A percentile compares a stretch with the other conserved stretches of the same genome.
Evolutionary conservation across 2,113 vertebrate genomes (phyloP).

Genomic region (Hemichromis elongatus): DNA sequence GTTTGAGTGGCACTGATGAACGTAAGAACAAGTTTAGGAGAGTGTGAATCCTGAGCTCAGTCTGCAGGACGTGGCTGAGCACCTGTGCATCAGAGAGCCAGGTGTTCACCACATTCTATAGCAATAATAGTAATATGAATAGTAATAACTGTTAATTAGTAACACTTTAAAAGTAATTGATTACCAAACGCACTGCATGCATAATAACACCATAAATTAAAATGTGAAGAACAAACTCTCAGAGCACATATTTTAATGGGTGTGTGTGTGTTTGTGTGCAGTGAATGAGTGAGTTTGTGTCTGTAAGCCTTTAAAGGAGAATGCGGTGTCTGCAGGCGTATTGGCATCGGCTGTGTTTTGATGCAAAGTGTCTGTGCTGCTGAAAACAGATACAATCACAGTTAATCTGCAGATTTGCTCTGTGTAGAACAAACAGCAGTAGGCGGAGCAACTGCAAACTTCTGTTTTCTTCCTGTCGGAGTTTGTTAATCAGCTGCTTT

Average conservation of each 20-base stretch:
- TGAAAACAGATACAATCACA: not conserved
- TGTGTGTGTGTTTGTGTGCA: not conserved
- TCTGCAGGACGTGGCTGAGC: not conserved
- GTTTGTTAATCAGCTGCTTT: not conserved
- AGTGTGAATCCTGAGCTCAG: not conserved
- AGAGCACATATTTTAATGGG: not conserved
- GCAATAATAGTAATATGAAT: not conserved
- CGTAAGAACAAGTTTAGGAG: not conserved
- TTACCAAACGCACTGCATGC: not conserved
- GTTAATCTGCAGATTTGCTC: not conserved
- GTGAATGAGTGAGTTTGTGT: not conserved
- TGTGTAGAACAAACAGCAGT: not conserved
- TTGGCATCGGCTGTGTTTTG: not conserved
- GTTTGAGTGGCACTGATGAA: not conserved
- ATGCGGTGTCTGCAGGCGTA: not conserved
- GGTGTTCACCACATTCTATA: not conserved
- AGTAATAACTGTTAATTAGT: not conserved
- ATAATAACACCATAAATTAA: not conserved
- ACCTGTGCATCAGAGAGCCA: not conserved
- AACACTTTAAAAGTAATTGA: not conserved
- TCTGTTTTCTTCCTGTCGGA: not conserved
- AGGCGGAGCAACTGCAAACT: not conserved
- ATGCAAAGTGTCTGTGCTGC: not conserved
- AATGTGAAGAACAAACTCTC: not conserved
- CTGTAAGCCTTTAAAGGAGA: not conserved